Percentiles rank a stretch among this genome's conserved stretches.
Evolutionary conservation across 1,140 invertebrate genomes (phyloP).

Genomic region (Zaprionus ghesquierei): DNA sequence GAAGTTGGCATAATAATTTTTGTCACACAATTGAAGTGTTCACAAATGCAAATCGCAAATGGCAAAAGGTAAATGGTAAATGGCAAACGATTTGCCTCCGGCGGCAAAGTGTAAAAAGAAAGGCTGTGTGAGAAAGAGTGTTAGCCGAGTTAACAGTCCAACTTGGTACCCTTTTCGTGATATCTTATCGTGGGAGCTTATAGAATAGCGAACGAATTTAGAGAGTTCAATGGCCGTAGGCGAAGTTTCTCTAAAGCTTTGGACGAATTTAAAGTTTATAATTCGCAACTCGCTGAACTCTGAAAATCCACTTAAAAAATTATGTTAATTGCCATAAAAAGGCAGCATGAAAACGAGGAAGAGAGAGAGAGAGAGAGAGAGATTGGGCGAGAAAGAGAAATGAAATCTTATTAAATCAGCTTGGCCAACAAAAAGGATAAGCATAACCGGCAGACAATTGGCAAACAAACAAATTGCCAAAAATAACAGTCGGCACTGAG

Average conservation of each 20-base stretch:
- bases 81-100: neutral
- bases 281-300: slow-evolving; percentile 50
- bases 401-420: slow-evolving; percentile 68
- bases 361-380: neutral
- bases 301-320: slow-evolving; percentile 70
- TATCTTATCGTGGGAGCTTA: slow-evolving; percentile 23
- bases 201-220: slow-evolving; percentile 34
- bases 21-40: slow-evolving; percentile 47
- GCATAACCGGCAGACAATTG: slow-evolving; percentile 73
- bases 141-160: slow-evolving; percentile 50
- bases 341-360: slow-evolving; percentile 5
- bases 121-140: slow-evolving; percentile 54
- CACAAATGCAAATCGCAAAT: slow-evolving; percentile 56
- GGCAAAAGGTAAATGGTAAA: neutral
- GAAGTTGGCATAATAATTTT: slow-evolving; percentile 56
- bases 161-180: neutral
- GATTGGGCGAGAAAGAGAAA: slow-evolving; percentile 20
- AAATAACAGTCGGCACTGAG: slow-evolving; percentile 56
- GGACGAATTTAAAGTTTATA: slow-evolving; percentile 57
- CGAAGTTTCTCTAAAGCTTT: slow-evolving; percentile 54
- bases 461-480: slow-evolving; percentile 76
- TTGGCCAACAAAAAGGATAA: slow-evolving; percentile 37
- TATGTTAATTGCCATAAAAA: slow-evolving; percentile 63
- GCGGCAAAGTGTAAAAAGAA: slow-evolving; percentile 53
- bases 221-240: slow-evolving; percentile 62